phyloP scores from a whole-genome alignment of 1,140 invertebrate genomes.

The Thalassaphorura encarpata region DNA sequence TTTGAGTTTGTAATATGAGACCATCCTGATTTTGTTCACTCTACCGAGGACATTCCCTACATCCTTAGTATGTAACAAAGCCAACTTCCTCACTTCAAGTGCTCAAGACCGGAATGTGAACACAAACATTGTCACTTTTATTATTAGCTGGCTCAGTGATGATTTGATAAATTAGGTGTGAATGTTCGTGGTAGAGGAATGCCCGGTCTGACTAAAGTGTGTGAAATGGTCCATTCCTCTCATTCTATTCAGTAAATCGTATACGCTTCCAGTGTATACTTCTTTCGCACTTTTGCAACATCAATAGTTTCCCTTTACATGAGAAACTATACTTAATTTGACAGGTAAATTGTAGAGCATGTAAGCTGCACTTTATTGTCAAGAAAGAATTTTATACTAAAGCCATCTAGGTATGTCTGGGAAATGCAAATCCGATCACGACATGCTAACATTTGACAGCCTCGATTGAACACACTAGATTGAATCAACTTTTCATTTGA shows the following conservation, averaged over 20 bases:
- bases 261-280: neutral
- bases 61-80: no score
- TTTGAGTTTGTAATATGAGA: neutral
- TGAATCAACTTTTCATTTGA: no score
- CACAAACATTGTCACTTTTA: neutral
- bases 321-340: neutral
- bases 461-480: no score
- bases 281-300: neutral
- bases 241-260: neutral
- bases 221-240: neutral
- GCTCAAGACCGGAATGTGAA: neutral
- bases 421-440: no score
- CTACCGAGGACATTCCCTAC: no score
- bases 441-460: no score
- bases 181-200: no score
- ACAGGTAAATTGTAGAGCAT: neutral
- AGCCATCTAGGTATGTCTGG: no score
- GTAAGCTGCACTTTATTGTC: no score
- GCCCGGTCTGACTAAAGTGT: constrained; percentile 1
- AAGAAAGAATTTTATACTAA: no score
- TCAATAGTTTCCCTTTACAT: neutral
- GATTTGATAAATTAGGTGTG: constrained; percentile 19
- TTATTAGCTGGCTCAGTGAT: neutral
- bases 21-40: constrained; percentile 22
- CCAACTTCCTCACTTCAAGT: neutral